Conservation (phyloP, 2,113 vertebrate species). For the sheep (Ovis aries) region DNA sequence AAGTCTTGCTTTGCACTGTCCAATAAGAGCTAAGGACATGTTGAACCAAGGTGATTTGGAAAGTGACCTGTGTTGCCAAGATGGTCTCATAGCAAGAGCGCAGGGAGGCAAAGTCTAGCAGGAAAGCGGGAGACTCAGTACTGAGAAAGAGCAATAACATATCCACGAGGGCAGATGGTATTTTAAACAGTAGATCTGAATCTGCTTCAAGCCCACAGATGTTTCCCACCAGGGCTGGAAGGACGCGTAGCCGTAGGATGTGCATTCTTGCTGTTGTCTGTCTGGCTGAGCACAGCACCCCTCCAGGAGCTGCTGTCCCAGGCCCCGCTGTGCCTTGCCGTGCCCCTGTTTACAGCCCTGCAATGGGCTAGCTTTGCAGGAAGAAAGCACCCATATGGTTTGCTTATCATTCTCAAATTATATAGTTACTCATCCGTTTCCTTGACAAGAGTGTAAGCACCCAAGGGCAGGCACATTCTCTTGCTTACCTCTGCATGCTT, state of each 20-base stretch:
- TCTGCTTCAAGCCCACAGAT: background rate
- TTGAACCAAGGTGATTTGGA: background rate
- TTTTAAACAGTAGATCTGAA: background rate
- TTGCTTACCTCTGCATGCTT: background rate
- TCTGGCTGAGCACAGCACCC: background rate
- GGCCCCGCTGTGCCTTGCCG: fast-evolving
- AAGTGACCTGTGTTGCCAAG: background rate
- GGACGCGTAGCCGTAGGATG: fast-evolving
- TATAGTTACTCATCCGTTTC: background rate
- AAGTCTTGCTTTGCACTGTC: background rate
- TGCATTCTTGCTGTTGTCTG: background rate
- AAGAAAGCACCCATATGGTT: background rate
- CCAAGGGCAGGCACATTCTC: background rate
- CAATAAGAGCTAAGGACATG: background rate
- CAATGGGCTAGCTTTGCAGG: background rate
- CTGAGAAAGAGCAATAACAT: background rate
- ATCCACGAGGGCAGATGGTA: background rate
- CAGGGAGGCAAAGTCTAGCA: background rate
- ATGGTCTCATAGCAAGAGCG: background rate
- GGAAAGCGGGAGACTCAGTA: background rate
- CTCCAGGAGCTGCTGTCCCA: background rate
- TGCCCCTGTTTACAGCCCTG: background rate
- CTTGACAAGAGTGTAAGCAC: background rate
- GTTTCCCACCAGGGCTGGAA: background rate
- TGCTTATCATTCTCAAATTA: no score